Evolutionary conservation across 2,113 vertebrate species (phyloP), one percentile per base, ranked within the genome.

Genomic region (Burhinus oedicnemus): DNA sequence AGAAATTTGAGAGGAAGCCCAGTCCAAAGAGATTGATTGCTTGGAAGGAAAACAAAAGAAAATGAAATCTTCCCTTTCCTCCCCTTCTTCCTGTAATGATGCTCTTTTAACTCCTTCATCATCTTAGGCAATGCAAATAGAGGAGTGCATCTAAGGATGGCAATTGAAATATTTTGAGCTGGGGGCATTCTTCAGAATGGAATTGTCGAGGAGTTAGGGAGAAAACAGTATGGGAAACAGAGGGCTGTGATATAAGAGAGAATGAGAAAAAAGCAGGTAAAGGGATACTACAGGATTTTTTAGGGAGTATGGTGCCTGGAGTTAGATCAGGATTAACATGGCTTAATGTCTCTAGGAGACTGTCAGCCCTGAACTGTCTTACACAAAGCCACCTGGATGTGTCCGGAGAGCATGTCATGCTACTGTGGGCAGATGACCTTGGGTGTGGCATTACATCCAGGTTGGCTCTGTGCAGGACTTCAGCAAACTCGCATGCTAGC

Each of bases 21-120:
- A 71, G 82, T 47, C 65, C 13, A 9, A 42, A 66, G 77, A 96
- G 94, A 96, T 58, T 36, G 89, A 95, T 91, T 74, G 49, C 87
- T 93, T 96, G 95, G 90, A 94, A 95, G 92, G 77, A 72, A 95
- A 96, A 92, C 83, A 93, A 95, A 97, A 89, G 57, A 88, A 94
- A 78, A 95, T 72, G 40, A 92, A 83, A 82, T 94, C 65, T 83
- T 93, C 79, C 72, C 61, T 95, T 93, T 90, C 83, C 83, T 89
- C 81, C 83, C 83, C 42, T 94, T 76, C 79, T 61, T 65, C 72
- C 72, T 80, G 40, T 70, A 89, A 83, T 61, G 86, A 89, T 93
- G 86, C 79, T 95, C 68, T 72, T 72, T 86, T 95, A 89, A 81
- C 91, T 95, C 88, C 85, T 85, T 71, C 84, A 55, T 71, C 58